Evolutionary conservation across 2,888 invertebrate genomes (phyloP), one percentile per base, ranked within the genome.

Genomic region (Cheilosia vulpina): DNA sequence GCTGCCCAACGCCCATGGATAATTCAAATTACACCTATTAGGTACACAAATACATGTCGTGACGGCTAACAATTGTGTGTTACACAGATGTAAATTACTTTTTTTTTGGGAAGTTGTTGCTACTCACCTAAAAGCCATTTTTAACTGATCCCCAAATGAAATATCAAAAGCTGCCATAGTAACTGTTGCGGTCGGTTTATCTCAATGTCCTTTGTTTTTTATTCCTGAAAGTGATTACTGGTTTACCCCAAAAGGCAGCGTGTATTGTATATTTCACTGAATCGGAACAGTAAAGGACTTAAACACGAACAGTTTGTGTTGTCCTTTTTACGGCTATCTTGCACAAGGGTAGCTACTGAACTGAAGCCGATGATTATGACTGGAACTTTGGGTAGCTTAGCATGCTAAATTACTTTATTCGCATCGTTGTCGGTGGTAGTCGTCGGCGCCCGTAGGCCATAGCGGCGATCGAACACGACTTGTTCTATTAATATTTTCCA

Each of bases 61-160:
- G n/a, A 17, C 17, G 15, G 1, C 5, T 5, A 7, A 17, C 45
- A 17, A 45, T 11, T 13, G n/a, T 6, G n/a, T 6, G 47, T 9
- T 65, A 2, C 52, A 31, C 50, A 47, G 53, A 34, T 31, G n/a
- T 21, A n/a, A 11, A 52, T 65, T 71, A 11, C 19, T 45, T 27
- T 60, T 27, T n/a, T 57, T 21, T 50, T 19, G 1, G 1, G 19
- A 15, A 17, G 57, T 41, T n/a, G n/a, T 38, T 19, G 60, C 17
- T 13, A 89, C 90, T 91, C 88, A 91, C 91, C 89, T 90, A 76
- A 91, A 87, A 17, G 90, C 91, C 72, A 91, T 88, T 78, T 91
- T 90, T 89, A 91, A 89, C 85, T 91, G 90, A 88, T 91, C 91
- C 47, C 90, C 90, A 66, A 91, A 88, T n/a, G 91, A 89, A 87